Base-by-base conservation (phyloP, 2,888 invertebrate species). In the Sturmia bella region DNA sequence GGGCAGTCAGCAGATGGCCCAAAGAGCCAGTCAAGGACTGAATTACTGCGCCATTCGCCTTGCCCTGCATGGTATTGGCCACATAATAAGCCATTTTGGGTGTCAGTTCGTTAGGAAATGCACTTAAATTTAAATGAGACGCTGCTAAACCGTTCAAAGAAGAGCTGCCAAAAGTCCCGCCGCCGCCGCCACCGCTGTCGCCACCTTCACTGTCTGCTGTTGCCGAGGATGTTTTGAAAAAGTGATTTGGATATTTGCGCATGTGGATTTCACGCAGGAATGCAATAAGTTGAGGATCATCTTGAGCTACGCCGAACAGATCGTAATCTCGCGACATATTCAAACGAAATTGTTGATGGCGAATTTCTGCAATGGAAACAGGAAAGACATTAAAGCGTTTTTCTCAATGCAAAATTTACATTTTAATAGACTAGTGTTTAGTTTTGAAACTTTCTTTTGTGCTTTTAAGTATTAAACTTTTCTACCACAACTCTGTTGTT, bases 321-420 rank as follows among this genome's bases (percentile, higher is more conserved):
- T 96, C 95, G 89, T 95, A 94, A 90, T 96, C 96, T 84, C 94
- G 94, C 61, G 94, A 95, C 94, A 96, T 95, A 91, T 95, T 96
- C 84, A 94, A 92, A 43, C 95, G 94, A 91, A 96, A 96, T 89
- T 95, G 95, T 88, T 95, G 95, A 81, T 95, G 95, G 80, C 94
- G 93, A 85, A 94, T 92, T 7, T 94, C 95, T 95, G 84, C 80
- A 78, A 45, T 21, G 61, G 21, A 48, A 32, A 12, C 52, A 59
- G 15, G 37, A 45, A 39, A 32, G 24, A n/a, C n/a, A n/a, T n/a
- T n/a, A n/a, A n/a, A n/a, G n/a, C n/a, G n/a, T n/a, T n/a, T n/a
- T n/a, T n/a, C n/a, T n/a, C n/a, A n/a, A n/a, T 45, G 43, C 43
- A n/a, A 4, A 43, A 57, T 2, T 19, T 43, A 24, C 61, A 57